phyloP scores from a whole-genome alignment of 2,113 vertebrate species.

The Protobothrops mucrosquamatus region DNA sequence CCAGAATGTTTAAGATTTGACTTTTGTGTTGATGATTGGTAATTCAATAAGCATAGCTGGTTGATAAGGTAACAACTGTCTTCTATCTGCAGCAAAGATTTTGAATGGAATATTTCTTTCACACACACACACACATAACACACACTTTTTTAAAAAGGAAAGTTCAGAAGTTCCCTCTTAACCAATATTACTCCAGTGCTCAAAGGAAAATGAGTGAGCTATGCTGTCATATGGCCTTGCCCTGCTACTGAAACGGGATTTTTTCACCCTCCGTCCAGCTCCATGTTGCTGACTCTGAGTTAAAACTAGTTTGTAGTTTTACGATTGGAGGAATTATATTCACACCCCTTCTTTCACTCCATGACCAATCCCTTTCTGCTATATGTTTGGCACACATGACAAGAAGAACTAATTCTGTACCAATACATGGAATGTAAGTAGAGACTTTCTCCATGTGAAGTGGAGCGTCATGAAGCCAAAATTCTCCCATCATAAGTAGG shows the following conservation, averaged over 20 bases:
- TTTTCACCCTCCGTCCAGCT: not conserved
- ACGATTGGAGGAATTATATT: not conserved
- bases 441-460: not conserved
- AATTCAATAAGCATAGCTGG: not conserved
- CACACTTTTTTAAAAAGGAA: not conserved
- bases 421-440: too few relatives aligned
- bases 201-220: not conserved
- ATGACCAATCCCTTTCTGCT: too few relatives aligned
- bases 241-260: not conserved
- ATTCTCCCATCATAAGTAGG: not conserved
- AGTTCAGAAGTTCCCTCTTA: not conserved
- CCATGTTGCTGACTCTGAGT: not conserved
- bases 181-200: not conserved
- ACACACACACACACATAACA: not conserved
- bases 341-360: not conserved
- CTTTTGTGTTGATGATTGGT: not conserved
- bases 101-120: not conserved
- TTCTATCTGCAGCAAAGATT: not conserved
- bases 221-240: not conserved
- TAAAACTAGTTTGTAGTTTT: not conserved
- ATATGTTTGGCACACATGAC: too few relatives aligned
- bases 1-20: not conserved
- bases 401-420: too few relatives aligned
- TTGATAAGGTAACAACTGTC: not conserved
- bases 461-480: not conserved